Conservation (phyloP, 2,888 invertebrate genomes). For the Acronicta leporina region DNA sequence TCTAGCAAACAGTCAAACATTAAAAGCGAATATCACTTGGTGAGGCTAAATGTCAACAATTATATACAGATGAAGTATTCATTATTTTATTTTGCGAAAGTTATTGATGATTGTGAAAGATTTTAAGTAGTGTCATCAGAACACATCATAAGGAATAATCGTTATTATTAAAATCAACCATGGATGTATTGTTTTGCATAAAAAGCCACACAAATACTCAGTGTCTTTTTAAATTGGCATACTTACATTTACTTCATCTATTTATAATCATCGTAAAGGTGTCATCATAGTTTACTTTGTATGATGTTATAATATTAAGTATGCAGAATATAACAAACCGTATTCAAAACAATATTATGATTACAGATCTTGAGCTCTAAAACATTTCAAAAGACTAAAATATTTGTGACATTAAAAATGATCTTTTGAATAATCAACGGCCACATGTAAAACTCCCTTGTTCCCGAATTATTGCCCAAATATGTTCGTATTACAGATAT, state of each 20-base stretch:
- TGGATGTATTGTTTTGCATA: conserved; percentile 18
- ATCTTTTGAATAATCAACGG: conserved; percentile 24
- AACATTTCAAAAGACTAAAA: conserved; percentile 21
- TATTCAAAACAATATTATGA: conserved; percentile 33
- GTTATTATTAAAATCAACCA: conserved; percentile 18
- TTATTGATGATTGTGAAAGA: background rate
- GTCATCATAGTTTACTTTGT: conserved; percentile 15
- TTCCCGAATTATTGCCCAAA: conserved; percentile 30
- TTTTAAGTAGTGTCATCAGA: background rate
- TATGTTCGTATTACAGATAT: conserved; percentile 39
- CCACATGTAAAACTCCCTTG: conserved; percentile 25
- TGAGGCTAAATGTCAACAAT: conserved; percentile 43
- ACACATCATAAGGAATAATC: background rate
- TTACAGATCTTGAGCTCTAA: conserved; percentile 45
- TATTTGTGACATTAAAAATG: conserved; percentile 47
- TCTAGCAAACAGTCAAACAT: conserved; percentile 57
- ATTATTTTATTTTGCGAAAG: background rate
- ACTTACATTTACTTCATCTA: conserved; percentile 32
- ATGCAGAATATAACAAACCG: conserved; percentile 23
- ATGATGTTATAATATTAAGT: conserved; percentile 23
- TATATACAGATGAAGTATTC: conserved; percentile 30
- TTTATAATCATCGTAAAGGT: conserved; percentile 36
- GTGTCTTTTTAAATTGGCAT: conserved; percentile 4
- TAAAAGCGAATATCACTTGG: conserved; percentile 76
- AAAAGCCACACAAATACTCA: conserved; percentile 11